Evolutionary conservation across 2,113 vertebrate species (phyloP).

Genomic region (Emydura subglobosa): DNA sequence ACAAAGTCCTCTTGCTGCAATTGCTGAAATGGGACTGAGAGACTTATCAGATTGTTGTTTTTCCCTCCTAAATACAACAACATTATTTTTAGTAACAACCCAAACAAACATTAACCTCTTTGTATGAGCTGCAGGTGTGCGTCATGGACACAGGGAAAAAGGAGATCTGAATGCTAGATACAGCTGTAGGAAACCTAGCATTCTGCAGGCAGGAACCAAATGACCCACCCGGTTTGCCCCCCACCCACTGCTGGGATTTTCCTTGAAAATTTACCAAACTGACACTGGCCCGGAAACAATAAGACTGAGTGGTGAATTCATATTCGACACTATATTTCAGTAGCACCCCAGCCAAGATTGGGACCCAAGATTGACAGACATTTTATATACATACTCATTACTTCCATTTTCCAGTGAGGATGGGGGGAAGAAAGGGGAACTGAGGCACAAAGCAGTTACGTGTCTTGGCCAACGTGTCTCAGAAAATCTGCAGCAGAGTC

Average conservation of each 20-base stretch:
- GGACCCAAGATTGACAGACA: neutral
- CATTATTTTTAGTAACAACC: neutral
- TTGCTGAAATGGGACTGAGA: fast-evolving
- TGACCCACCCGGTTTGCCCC: neutral
- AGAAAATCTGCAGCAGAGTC: neutral
- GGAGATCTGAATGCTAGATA: neutral
- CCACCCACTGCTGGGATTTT: neutral
- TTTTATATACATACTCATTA: neutral
- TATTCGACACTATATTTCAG: neutral
- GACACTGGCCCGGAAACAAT: neutral
- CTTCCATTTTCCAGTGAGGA: neutral
- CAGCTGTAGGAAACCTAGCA: fast-evolving
- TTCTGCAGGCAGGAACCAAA: neutral
- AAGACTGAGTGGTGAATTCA: neutral
- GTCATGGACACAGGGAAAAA: fast-evolving
- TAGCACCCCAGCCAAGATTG: neutral
- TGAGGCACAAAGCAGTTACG: neutral
- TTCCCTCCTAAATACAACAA: neutral
- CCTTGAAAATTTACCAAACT: neutral
- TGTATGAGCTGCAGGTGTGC: neutral
- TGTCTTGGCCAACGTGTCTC: neutral
- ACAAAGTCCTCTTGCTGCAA: fast-evolving
- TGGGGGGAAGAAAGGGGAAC: neutral
- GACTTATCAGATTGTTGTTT: constrained; percentile 18
- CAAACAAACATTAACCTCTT: neutral